Evolutionary conservation across 2,888 invertebrate species (phyloP), one percentile per base, ranked within the genome.

Genomic region (Eupelmus urozonus): DNA sequence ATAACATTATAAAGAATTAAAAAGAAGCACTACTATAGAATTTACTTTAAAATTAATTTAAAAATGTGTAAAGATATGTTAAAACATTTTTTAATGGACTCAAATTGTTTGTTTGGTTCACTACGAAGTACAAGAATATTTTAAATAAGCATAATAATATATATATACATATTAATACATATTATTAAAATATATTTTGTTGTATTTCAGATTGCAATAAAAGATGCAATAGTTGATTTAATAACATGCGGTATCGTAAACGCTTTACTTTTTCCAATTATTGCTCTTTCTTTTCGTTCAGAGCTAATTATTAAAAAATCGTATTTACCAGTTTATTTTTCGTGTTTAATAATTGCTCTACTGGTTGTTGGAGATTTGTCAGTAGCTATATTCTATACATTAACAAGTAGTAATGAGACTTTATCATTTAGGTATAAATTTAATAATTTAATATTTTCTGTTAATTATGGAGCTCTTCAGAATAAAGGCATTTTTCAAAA

Each of bases 381-480:
- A 1, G 89, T 95, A 16, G 93, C 94, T 29, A 91, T 94, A 70
- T 94, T 92, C 87, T 94, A 94, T 84, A 91, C 91, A 0, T 88
- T 90, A 40, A 79, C 74, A 40, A 81, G 80, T 40, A 80, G 80
- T 70, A 85, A 87, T 74, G 81, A 83, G 55, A 81, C 81, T 70
- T 83, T 84, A 34, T 82, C 86, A 75, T 87, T 88, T 85, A 88
- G 88, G 89, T 87, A 86, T n/a, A n/a, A n/a, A n/a, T n/a, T n/a
- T n/a, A n/a, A n/a, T n/a, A n/a, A n/a, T n/a, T n/a, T n/a, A n/a
- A n/a, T n/a, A n/a, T n/a, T n/a, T n/a, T n/a, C n/a, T n/a, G n/a
- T n/a, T n/a, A n/a, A n/a, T n/a, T n/a, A n/a, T n/a, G n/a, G n/a
- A n/a, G n/a, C n/a, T n/a, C n/a, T n/a, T n/a, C n/a, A n/a, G n/a